A percentile compares a stretch with the other conserved stretches of the same genome.
phyloP scores from a whole-genome alignment of 2,113 vertebrate species.

The Trogon surrucura region DNA sequence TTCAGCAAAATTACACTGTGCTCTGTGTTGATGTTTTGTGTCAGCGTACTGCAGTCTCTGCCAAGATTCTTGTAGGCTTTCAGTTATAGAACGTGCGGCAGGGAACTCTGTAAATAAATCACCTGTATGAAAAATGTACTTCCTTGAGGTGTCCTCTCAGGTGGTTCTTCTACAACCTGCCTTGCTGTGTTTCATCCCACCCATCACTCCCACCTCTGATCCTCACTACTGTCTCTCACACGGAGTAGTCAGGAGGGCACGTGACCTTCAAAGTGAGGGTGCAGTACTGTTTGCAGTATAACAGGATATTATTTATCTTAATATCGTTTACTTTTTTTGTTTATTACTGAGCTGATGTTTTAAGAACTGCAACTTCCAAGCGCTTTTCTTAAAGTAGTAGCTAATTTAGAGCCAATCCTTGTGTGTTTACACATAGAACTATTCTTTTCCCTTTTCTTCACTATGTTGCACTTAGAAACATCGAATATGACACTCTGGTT shows the following conservation, averaged over 20 bases:
- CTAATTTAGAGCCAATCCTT: not conserved
- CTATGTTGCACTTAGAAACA: not conserved
- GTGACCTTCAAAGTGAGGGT: not conserved
- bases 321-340: not conserved
- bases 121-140: not conserved
- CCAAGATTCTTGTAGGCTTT: not conserved
- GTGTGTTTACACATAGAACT: not conserved
- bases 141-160: not conserved
- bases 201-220: not conserved
- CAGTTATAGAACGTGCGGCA: not conserved
- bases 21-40: not conserved
- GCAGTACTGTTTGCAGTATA: not conserved
- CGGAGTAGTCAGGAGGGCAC: not conserved
- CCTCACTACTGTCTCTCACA: not conserved
- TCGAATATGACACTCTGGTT: not conserved
- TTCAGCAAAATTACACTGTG: not conserved
- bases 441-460: not conserved
- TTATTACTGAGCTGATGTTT: not conserved
- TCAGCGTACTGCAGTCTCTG: not conserved
- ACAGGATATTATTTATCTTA: not conserved
- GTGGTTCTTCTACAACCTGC: not conserved
- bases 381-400: not conserved
- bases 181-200: not conserved
- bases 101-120: not conserved
- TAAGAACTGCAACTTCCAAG: not conserved